These are phyloP conservation scores for Adoxophyes honmai DNA, from an alignment of 1,140 invertebrate genomes.

Conservation along the genomic window DNA sequence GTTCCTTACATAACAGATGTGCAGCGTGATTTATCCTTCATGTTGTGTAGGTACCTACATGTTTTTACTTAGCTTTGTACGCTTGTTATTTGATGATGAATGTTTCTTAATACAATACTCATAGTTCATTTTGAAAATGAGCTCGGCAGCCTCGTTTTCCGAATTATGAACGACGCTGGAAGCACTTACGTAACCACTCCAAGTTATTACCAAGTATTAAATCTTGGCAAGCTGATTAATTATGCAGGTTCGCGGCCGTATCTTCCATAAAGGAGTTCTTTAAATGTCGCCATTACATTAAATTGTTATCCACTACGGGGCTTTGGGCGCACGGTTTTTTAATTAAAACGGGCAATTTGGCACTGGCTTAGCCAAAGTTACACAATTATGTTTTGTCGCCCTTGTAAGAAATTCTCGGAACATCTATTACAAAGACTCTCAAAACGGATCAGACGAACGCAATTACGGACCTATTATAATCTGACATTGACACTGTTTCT, in stretches of 20 bases:
- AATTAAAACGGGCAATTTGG: slow-evolving; percentile 51
- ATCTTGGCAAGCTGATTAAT: slow-evolving; percentile 33
- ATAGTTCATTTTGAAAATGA: too few species aligned
- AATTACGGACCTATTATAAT: too few species aligned
- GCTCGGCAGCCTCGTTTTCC: neutral
- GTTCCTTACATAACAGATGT: too few species aligned
- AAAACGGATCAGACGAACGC: neutral
- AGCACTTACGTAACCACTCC: neutral
- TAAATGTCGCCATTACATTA: slow-evolving; percentile 47
- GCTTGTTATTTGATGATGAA: too few species aligned
- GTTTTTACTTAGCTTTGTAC: too few species aligned
- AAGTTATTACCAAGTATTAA: slow-evolving; percentile 14
- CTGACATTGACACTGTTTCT: too few species aligned
- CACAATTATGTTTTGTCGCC: slow-evolving; percentile 37
- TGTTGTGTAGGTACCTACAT: too few species aligned
- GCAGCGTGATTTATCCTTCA: too few species aligned
- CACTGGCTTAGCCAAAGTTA: slow-evolving; percentile 39
- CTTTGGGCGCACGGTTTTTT: slow-evolving; percentile 41
- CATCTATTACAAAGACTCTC: neutral
- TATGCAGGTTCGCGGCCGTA: slow-evolving; percentile 39
- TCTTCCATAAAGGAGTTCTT: slow-evolving; percentile 47
- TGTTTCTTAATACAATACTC: too few species aligned
- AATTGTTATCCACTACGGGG: slow-evolving; percentile 44
- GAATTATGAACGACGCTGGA: slow-evolving; percentile 3
- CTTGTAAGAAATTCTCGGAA: slow-evolving; percentile 16